Evolutionary conservation across 2,888 invertebrate species (phyloP).

Genomic region (Troides helena): DNA sequence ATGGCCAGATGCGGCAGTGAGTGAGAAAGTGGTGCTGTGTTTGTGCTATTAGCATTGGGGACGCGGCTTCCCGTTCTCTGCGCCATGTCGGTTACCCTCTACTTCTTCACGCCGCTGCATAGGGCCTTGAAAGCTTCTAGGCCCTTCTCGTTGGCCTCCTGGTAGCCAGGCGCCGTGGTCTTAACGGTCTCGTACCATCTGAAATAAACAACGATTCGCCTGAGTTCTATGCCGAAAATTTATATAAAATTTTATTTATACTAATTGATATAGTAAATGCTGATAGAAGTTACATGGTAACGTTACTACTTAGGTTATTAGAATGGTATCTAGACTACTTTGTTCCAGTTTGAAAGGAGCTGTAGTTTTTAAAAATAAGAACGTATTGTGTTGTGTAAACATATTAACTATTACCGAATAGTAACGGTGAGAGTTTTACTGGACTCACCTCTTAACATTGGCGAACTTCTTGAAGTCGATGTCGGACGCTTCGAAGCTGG

Average conservation of each 20-base stretch:
- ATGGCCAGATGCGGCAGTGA: conserved; percentile 19
- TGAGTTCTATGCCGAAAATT: no score
- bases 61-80: conserved; percentile 12
- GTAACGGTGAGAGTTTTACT: no score
- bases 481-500: conserved; percentile 84
- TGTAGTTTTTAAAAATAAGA: no score
- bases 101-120: conserved; percentile 66
- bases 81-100: conserved; percentile 44
- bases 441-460: conserved; percentile 79
- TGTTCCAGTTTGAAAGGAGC: no score
- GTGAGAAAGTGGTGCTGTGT: conserved; percentile 14
- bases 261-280: no score
- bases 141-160: conserved; percentile 80
- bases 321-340: no score
- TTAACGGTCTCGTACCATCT: conserved; percentile 74
- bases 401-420: no score
- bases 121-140: conserved; percentile 77
- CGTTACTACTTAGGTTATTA: no score
- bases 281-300: no score
- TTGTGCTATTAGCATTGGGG: conserved; percentile 18
- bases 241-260: no score
- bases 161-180: conserved; percentile 69
- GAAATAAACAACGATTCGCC: conserved; percentile 26
- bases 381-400: no score
- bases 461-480: conserved; percentile 85